These are phyloP conservation scores for Cladopsammia gracilis DNA, from an alignment of 64 coral and sea anemone genomes.

Conservation along the genomic window DNA sequence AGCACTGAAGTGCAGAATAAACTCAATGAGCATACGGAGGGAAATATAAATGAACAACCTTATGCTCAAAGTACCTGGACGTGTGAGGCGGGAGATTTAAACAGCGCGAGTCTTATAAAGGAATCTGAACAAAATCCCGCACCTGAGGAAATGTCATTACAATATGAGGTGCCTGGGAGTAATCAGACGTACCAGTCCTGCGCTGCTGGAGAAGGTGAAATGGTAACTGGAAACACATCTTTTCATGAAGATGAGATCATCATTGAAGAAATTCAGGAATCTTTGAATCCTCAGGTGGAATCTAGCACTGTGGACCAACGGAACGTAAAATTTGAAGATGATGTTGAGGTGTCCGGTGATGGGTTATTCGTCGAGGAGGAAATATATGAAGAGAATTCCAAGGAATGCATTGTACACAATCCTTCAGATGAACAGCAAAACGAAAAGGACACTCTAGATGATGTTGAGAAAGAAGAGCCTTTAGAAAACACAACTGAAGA, in stretches of 20 bases:
- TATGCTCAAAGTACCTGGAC: not conserved
- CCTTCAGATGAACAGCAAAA: not conserved
- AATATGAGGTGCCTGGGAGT: not conserved
- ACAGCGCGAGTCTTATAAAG: not conserved
- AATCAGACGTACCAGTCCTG: not conserved
- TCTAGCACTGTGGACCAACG: no score
- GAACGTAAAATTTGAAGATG: not conserved
- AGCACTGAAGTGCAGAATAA: not conserved
- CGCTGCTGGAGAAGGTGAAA: not conserved
- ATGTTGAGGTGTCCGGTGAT: not conserved
- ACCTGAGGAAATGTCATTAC: not conserved
- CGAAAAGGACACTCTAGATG: not conserved
- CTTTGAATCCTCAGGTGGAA: not conserved
- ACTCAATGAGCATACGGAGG: not conserved
- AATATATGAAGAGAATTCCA: not conserved
- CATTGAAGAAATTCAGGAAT: not conserved
- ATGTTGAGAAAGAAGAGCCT: not conserved
- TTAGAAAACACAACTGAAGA: not conserved
- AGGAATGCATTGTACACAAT: not conserved
- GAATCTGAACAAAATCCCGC: not conserved
- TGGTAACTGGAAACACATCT: not conserved
- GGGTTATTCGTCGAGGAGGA: not conserved
- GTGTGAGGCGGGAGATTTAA: not conserved
- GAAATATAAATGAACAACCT: not conserved
- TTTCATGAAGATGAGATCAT: not conserved